Evolutionary conservation across 2,888 invertebrate genomes (phyloP), one percentile per base, ranked within the genome.

Genomic region (Agrotis ipsilon): DNA sequence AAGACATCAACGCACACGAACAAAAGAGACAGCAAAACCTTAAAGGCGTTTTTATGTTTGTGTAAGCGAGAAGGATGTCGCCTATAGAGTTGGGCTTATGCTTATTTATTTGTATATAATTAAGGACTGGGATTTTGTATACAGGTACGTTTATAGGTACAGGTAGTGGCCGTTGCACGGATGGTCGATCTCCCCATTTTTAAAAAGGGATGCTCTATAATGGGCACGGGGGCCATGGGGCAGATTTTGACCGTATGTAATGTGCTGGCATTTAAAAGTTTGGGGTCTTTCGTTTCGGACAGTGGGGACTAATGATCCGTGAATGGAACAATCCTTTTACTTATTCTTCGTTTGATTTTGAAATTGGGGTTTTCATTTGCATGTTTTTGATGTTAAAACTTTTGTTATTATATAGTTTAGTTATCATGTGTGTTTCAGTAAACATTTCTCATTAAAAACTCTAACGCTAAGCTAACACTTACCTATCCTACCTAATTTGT

Each of bases 1-100:
- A 95, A 95, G 96, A 96, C 94, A 93, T 96, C 94, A 95, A 95
- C 95, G 95, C 92, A 89, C 88, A 83, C 81, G 87, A 83, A 87
- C 78, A 86, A 91, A 86, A 84, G 93, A 90, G 94, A 94, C 80
- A 80, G 83, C 81, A 73, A 81, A 72, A 79, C 72, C 67, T 78
- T 75, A 83, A 84, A 84, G 81, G 78, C 64, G 78, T 86, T 89
- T 89, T 89, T 83, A 83, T 87, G 82, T 86, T 85, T 80, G 94
- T 83, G 88, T 86, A 89, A 95, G 91, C 88, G 92, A 90, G 96
- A 95, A 89, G 82, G 87, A 89, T 81, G 88, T 87, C 86, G 80
- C 81, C 80, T 91, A 87, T 92, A 92, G 89, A 92, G 89, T 90
- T 91, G 90, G 91, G 88, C 90, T 92, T 94, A 91, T 93, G 90